Conservation (phyloP, 2,888 invertebrate species). For the Lucinisca nassula region DNA sequence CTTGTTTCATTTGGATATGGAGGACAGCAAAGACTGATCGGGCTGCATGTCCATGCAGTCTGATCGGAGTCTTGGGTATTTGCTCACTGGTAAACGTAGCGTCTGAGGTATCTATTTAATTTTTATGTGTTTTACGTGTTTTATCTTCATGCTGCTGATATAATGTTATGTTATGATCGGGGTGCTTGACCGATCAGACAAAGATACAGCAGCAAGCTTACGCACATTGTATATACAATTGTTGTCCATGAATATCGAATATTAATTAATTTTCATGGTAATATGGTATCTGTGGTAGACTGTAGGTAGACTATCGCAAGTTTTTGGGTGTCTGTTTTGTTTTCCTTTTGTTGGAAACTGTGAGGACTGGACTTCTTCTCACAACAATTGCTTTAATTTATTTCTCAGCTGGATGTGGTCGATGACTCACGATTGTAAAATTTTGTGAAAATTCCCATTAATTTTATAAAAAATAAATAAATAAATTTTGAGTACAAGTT, state of each 20-base stretch:
- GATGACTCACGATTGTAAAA: not conserved
- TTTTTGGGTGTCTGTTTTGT: not conserved
- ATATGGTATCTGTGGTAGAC: not conserved
- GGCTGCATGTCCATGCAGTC: not conserved
- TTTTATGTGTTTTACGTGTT: no score
- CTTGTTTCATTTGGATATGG: no score
- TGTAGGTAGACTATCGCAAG: not conserved
- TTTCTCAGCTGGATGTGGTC: not conserved
- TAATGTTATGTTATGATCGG: not conserved
- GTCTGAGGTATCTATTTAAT: no score
- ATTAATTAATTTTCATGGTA: constrained; percentile 1
- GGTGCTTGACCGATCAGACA: constrained; percentile 8
- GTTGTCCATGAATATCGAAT: not conserved
- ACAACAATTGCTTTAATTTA: not conserved
- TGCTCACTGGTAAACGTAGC: no score
- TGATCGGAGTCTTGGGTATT: not conserved
- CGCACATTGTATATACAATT: no score
- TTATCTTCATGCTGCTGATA: no score
- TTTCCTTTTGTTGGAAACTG: not conserved
- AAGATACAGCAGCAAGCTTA: not conserved
- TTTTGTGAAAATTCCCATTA: not conserved
- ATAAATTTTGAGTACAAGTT: no score
- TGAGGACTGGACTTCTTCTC: not conserved
- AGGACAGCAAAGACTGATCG: no score
- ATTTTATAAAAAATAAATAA: not conserved